Base-by-base conservation (phyloP, 2,888 invertebrate species). In the Lepidonotus clava region DNA sequence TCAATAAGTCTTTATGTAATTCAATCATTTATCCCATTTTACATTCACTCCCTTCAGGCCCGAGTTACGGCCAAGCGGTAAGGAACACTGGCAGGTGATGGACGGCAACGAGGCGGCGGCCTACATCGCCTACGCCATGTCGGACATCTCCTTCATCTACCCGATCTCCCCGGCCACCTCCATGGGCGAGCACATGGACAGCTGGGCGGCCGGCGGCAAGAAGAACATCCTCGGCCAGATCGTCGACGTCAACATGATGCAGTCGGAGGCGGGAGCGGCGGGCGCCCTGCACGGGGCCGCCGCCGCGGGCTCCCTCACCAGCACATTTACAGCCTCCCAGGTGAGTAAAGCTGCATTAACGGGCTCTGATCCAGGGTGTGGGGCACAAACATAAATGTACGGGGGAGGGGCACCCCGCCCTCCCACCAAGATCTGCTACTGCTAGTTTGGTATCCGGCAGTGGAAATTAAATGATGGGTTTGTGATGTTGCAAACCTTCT, bases 171-270 rank as follows among this genome's bases (percentile, higher is more conserved):
- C 89, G 21, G 89, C 89, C 46, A 89, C 89, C 8, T 89, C 89
- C n/a, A 89, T 89, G 89, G 89, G 89, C 21, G 89, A 89, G 40
- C 87, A 88, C 83, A 89, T 89, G 89, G 89, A 89, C 84, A 87
- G 87, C 67, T 89, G 89, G 89, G 87, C 89, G 0, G 86, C 88
- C 8, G 4, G 32, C 34, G 87, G 87, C 4, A 56, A 84, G 87
- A 89, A 89, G 88, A 89, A 89, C 61, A 86, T 89, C 71, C 84
- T 89, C 21, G 88, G 87, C 11, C 77, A 88, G 66, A 46, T 88
- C 21, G 89, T 89, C 4, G 88, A 89, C 84, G 88, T 89, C 18
- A 89, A 88, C 87, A 89, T 89, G 89, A 89, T 89, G 89, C 89
- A 89, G 88, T 89, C 88, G 11, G 89, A 89, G 86, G 89, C 84